These are phyloP conservation scores for Caenorhabditis angaria DNA, from an alignment of 2,888 invertebrate species.

Conservation along the genomic window DNA sequence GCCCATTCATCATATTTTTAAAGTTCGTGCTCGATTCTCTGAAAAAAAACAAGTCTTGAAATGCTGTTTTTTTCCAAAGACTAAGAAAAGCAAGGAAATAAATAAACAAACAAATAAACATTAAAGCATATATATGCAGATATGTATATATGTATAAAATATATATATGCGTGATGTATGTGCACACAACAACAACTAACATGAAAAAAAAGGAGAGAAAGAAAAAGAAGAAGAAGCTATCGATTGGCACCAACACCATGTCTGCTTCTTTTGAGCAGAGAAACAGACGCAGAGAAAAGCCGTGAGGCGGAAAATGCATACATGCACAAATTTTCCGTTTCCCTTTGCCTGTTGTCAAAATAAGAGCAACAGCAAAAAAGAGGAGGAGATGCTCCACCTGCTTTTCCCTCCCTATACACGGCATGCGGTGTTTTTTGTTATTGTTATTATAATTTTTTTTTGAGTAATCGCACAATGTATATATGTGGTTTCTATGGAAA, in stretches of 20 bases:
- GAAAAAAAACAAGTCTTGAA: constrained; percentile 10
- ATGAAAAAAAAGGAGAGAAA: neutral
- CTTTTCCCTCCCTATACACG: neutral
- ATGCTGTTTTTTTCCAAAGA: neutral
- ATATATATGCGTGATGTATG: constrained; percentile 10
- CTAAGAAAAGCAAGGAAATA: constrained; percentile 15
- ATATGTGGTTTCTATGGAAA: neutral
- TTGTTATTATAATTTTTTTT: neutral
- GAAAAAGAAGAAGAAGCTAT: neutral
- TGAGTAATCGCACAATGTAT: neutral
- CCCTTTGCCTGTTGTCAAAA: neutral
- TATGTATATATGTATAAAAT: constrained; percentile 11
- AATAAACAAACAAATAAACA: constrained; percentile 4
- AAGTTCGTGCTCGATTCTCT: constrained; percentile 35
- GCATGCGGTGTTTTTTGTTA: neutral
- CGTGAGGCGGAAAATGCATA: neutral
- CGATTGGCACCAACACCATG: constrained; percentile 4
- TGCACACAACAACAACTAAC: constrained; percentile 17
- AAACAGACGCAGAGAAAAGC: neutral
- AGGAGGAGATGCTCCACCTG: constrained; percentile 2
- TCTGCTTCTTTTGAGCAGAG: neutral
- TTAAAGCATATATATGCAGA: neutral
- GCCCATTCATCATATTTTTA: constrained; percentile 66
- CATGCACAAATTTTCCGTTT: neutral
- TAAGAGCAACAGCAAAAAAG: too few relatives aligned